These are phyloP conservation scores for Pogonocichla stellata DNA, from an alignment of 2,113 vertebrate genomes.

Conservation along the genomic window DNA sequence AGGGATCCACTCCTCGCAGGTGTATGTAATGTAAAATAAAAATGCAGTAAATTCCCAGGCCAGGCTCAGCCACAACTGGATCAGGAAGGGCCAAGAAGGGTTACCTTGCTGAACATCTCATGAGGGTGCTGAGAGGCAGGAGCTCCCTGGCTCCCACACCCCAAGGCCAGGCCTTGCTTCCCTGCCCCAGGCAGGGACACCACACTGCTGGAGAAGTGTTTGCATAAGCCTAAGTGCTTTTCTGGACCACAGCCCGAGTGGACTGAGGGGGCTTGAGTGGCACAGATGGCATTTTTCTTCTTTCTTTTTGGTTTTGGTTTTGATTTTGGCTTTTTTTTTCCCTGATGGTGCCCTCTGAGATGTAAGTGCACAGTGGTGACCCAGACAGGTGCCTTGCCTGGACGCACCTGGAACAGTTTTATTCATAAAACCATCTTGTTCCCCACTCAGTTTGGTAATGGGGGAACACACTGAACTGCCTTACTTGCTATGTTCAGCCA, in stretches of 20 bases:
- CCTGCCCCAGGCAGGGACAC: neutral
- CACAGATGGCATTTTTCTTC: neutral
- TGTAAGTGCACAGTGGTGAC: neutral
- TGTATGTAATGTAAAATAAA: neutral
- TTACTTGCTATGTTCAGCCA: neutral
- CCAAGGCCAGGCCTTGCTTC: neutral
- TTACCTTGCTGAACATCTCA: neutral
- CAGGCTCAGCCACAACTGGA: neutral
- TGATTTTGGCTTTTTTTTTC: rapidly evolving
- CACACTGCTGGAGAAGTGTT: rapidly evolving
- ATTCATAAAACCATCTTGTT: neutral
- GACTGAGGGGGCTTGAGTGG: neutral
- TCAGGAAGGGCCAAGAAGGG: neutral
- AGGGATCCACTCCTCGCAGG: neutral
- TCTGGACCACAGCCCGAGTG: neutral
- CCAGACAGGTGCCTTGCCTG: neutral
- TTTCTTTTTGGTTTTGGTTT: neutral
- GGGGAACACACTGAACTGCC: neutral
- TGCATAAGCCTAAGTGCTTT: neutral
- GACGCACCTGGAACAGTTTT: neutral
- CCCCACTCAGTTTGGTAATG: neutral
- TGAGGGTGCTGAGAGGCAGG: neutral
- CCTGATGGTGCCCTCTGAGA: neutral
- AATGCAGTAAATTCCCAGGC: neutral
- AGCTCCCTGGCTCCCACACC: neutral